Evolutionary conservation across 2,888 invertebrate genomes (phyloP).

Genomic region (Barypeithes pellucidus): DNA sequence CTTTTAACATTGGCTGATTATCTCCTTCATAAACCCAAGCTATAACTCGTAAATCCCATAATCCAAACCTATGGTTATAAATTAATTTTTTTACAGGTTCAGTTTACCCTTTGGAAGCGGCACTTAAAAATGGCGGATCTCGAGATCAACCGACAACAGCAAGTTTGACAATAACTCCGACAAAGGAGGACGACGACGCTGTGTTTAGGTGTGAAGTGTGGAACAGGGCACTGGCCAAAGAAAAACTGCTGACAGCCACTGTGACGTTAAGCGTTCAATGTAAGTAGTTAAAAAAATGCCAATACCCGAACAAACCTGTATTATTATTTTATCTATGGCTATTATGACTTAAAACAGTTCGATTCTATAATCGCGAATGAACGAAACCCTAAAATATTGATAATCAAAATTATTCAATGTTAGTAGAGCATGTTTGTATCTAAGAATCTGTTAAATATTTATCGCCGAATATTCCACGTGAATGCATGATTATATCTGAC

Average conservation of each 20-base stretch:
- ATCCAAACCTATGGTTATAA: no score
- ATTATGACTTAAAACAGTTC: no score
- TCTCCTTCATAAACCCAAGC: no score
- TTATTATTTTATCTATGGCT: no score
- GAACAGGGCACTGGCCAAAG: conserved; percentile 90
- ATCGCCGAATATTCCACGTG: conserved; percentile 8
- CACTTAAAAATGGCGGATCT: conserved; percentile 80
- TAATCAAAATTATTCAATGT: not conserved
- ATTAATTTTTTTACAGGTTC: conserved; percentile 72
- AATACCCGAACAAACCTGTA: not conserved
- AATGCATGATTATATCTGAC: conserved; percentile 19
- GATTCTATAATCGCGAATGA: no score
- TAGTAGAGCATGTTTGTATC: not conserved
- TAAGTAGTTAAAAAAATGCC: conserved; percentile 80
- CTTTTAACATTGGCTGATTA: no score
- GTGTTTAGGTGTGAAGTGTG: conserved; percentile 89
- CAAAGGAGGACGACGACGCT: conserved; percentile 88
- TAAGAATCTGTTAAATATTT: conserved; percentile 17
- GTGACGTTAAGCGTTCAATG: conserved; percentile 91
- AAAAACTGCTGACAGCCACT: conserved; percentile 84
- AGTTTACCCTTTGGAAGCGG: conserved; percentile 81
- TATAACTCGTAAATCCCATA: no score
- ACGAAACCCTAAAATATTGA: no score
- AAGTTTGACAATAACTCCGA: conserved; percentile 83
- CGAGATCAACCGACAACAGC: conserved; percentile 84